Conservation (phyloP, 2,797 vertebrate species). For the Betta splendens region DNA sequence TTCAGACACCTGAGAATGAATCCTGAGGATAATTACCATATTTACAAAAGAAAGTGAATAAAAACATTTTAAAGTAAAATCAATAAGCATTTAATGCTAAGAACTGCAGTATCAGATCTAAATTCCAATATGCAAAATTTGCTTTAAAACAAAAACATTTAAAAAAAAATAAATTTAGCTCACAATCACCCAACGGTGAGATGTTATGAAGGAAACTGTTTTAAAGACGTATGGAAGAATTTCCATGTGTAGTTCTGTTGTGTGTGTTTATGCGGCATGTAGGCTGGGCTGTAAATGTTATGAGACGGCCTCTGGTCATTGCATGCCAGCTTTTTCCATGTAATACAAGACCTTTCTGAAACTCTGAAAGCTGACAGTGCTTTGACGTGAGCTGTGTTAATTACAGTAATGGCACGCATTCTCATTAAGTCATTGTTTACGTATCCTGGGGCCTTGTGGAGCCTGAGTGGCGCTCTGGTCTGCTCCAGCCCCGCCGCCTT, state of each 20-base stretch:
- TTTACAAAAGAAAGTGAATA: no score
- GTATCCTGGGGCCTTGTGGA: conserved; percentile 73
- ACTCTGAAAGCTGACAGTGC: conserved; percentile 78
- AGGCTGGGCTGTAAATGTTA: conserved; percentile 28
- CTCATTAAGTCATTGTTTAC: conserved; percentile 84
- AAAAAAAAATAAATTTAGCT: no score
- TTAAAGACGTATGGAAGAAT: conserved; percentile 31
- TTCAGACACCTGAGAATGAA: no score
- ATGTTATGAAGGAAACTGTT: no score
- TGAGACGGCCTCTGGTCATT: conserved; percentile 53
- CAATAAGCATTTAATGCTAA: no score
- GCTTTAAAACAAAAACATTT: no score
- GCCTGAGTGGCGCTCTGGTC: conserved; percentile 66
- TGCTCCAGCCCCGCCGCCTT: conserved; percentile 60
- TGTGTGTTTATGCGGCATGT: conserved; percentile 29
- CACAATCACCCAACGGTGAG: no score
- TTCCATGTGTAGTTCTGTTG: conserved; percentile 36
- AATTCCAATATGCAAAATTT: no score
- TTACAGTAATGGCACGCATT: conserved; percentile 84
- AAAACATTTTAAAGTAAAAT: no score
- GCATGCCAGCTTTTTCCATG: conserved; percentile 56
- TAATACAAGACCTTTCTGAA: conserved; percentile 72
- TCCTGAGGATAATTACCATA: no score
- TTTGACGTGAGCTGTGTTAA: conserved; percentile 84
- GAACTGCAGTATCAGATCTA: no score